Evolutionary conservation across 2,888 invertebrate species (phyloP).

Genomic region (Trimorus sp.): DNA sequence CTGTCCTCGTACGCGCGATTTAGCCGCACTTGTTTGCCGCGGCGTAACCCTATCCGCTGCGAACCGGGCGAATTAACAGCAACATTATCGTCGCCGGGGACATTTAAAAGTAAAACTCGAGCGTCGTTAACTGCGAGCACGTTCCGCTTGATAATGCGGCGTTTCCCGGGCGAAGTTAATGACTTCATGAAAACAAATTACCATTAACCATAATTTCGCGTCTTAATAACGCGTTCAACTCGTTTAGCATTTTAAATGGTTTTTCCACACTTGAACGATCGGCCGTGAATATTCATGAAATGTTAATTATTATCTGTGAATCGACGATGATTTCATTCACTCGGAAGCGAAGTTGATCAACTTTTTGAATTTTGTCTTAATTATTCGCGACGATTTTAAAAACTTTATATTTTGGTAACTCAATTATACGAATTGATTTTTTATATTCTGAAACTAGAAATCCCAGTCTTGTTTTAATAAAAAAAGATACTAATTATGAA

Average conservation of each 20-base stretch:
- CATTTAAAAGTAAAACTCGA: slow-evolving; percentile 21
- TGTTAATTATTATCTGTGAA: too few relatives aligned
- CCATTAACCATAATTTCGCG: slow-evolving; percentile 25
- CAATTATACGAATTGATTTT: too few relatives aligned
- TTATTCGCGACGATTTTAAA: too few relatives aligned
- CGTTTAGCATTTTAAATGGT: slow-evolving; percentile 20
- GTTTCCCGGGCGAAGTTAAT: slow-evolving; percentile 14
- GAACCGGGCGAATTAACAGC: slow-evolving; percentile 7
- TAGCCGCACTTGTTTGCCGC: background rate
- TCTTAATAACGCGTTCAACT: background rate
- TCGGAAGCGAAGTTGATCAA: too few relatives aligned
- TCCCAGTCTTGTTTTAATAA: too few relatives aligned
- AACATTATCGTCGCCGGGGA: slow-evolving; percentile 4
- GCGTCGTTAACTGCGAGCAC: background rate
- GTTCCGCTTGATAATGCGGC: slow-evolving; percentile 9
- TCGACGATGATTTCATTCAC: too few relatives aligned
- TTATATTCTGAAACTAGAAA: too few relatives aligned
- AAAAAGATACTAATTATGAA: too few relatives aligned
- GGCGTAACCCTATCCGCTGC: slow-evolving; percentile 1
- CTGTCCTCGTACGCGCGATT: background rate
- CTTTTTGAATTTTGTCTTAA: too few relatives aligned
- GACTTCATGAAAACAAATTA: slow-evolving; percentile 27
- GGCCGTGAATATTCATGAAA: slow-evolving; percentile 17
- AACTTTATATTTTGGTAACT: too few relatives aligned
- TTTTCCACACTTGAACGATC: slow-evolving; percentile 4